Conservation (phyloP, 2,888 invertebrate species). For the Cheilosia variabilis region DNA sequence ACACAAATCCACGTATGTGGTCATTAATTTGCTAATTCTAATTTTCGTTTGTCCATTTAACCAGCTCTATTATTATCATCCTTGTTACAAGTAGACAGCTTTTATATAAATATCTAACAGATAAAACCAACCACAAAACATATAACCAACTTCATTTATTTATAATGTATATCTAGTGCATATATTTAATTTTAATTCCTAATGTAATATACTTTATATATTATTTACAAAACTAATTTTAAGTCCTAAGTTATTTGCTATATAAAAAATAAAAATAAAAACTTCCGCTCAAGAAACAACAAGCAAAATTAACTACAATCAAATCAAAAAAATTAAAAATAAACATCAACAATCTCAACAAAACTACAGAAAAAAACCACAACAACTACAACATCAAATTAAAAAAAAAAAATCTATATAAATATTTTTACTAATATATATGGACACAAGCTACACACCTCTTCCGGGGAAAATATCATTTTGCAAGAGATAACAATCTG, state of each 20-base stretch:
- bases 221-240: constrained; percentile 19
- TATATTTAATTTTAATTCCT: not conserved
- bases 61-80: not conserved
- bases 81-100: not conserved
- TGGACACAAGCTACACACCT: constrained; percentile 76
- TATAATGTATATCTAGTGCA: not conserved
- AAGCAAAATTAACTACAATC: constrained; percentile 63
- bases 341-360: constrained; percentile 69
- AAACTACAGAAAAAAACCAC: constrained; percentile 69
- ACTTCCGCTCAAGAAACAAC: constrained; percentile 70
- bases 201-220: constrained; percentile 16
- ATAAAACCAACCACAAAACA: constrained; percentile 18
- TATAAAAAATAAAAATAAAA: constrained; percentile 35
- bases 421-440: constrained; percentile 65
- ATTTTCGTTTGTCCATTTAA: not conserved
- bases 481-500: constrained; percentile 62
- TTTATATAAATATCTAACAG: constrained; percentile 11
- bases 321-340: constrained; percentile 45
- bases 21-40: not conserved
- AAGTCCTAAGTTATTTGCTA: constrained; percentile 48
- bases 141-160: not conserved
- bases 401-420: constrained; percentile 45
- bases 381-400: constrained; percentile 69
- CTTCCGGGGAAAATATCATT: constrained; percentile 71
- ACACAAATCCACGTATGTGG: too few relatives aligned